phyloP scores from a whole-genome alignment of 1,140 invertebrate genomes.

The Hetaerina americana region DNA sequence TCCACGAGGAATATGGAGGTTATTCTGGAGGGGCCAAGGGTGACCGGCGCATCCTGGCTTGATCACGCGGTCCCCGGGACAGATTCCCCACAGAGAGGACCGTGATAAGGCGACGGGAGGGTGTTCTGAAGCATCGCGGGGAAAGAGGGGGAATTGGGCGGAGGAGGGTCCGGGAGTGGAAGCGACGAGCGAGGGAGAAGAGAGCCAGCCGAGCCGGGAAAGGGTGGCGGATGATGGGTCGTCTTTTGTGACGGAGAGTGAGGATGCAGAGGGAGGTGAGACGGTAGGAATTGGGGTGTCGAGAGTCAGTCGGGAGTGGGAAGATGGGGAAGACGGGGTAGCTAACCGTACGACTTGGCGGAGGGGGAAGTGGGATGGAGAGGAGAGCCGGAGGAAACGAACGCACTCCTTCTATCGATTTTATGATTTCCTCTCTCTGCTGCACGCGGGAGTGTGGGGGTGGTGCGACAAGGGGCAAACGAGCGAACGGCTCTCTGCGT shows the following conservation, averaged over 20 bases:
- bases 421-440: background rate
- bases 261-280: background rate
- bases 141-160: no score
- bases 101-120: no score
- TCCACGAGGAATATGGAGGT: no score
- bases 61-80: no score
- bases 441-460: background rate
- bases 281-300: background rate
- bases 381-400: background rate
- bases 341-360: background rate
- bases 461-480: background rate
- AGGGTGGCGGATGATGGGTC: background rate
- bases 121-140: no score
- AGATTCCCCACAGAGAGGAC: no score
- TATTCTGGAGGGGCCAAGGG: no score
- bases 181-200: no score
- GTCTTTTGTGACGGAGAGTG: no score
- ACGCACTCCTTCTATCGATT: background rate
- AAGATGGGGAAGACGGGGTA: background rate
- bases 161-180: no score
- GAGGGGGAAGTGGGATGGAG: background rate
- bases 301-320: background rate
- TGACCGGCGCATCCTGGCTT: no score
- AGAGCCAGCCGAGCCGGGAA: background rate
- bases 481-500: background rate